These are phyloP conservation scores for Papilio dardanus DNA, from an alignment of 1,140 invertebrate genomes.

Conservation along the genomic window DNA sequence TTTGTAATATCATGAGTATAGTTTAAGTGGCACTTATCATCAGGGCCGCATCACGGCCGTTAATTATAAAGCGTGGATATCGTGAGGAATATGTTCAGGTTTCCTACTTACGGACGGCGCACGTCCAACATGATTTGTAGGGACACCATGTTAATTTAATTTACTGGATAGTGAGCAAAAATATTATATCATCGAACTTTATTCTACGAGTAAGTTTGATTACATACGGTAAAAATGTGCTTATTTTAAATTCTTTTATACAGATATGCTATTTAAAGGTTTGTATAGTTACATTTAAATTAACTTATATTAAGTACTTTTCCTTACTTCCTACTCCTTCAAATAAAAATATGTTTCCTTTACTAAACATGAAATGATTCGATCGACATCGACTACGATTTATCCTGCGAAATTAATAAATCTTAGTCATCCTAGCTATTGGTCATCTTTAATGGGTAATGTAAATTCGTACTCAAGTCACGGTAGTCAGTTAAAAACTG, in stretches of 20 bases:
- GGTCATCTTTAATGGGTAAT: conserved; percentile 31
- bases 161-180: neutral
- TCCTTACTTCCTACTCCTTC: too few species aligned
- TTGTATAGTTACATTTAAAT: too few species aligned
- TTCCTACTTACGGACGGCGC: conserved; percentile 20
- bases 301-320: too few species aligned
- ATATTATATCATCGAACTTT: too few species aligned
- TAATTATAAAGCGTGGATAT: conserved; percentile 32
- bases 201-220: too few species aligned
- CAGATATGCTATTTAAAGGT: too few species aligned
- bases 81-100: conserved; percentile 24
- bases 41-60: conserved; percentile 23
- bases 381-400: neutral
- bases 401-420: neutral
- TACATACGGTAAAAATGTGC: too few species aligned
- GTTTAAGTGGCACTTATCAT: conserved; percentile 22
- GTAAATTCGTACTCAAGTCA: conserved; percentile 34
- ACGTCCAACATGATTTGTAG: conserved; percentile 15
- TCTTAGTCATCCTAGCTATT: conserved; percentile 11
- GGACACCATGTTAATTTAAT: neutral
- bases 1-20: conserved; percentile 13
- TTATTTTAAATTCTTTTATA: too few species aligned
- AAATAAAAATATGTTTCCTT: too few species aligned
- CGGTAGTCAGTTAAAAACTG: conserved; percentile 30
- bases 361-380: too few species aligned